Conservation (phyloP, 1,140 invertebrate genomes). For the Apis mellifera region Amel_HAv3.1 CM009935.2:595001-595500, state of each 20-base stretch:
- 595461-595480: conserved; percentile 77
- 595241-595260: background rate
- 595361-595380: background rate
- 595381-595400: background rate
- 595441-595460: conserved; percentile 72
- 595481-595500: conserved; percentile 76
- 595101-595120: conserved; percentile 14
- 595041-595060: background rate
- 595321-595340: background rate
- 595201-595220: background rate
- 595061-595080: conserved; percentile 16
- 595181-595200: background rate
- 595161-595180: background rate
- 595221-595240: background rate
- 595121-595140: background rate
- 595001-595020: conserved; percentile 1
- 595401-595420: background rate
- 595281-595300: no score
- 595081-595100: conserved; percentile 40
- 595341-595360: background rate
- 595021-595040: background rate
- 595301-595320: no score
- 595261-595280: background rate
- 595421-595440: background rate
- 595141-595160: background rate